A percentile compares a stretch with the other conserved stretches of the same genome.
Conservation (phyloP, 1,140 invertebrate genomes). For the Holcopasites calliopsidis region DNA sequence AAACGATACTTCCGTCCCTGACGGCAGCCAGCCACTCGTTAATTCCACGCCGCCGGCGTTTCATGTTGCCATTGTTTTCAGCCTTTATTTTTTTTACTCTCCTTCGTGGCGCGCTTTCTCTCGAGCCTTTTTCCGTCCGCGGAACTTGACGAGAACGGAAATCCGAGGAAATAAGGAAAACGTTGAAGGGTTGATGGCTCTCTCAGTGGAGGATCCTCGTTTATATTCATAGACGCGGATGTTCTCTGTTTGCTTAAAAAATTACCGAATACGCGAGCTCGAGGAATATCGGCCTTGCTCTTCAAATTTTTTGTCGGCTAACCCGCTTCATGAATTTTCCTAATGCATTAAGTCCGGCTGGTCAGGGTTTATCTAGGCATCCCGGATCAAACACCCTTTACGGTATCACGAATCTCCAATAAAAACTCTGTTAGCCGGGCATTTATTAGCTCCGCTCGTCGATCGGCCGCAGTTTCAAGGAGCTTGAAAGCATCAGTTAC, state of each 20-base stretch:
- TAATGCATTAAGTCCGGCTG: too few relatives aligned
- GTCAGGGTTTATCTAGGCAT: not conserved
- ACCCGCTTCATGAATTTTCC: not conserved
- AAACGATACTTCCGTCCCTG: constrained; percentile 12
- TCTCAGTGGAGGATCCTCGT: too few relatives aligned
- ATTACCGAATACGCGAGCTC: too few relatives aligned
- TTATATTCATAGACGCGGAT: too few relatives aligned
- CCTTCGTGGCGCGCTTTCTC: not conserved
- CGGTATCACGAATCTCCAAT: not conserved
- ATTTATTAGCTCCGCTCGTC: not conserved
- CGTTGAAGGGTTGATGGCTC: not conserved
- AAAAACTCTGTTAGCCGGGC: not conserved
- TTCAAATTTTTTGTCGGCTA: too few relatives aligned
- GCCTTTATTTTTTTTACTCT: not conserved
- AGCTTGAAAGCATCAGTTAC: not conserved
- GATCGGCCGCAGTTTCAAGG: not conserved
- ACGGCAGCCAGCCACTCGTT: constrained; percentile 38
- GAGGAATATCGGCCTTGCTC: too few relatives aligned
- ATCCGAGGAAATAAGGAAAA: not conserved
- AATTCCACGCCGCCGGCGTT: constrained; percentile 3
- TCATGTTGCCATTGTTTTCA: not conserved
- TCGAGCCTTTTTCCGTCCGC: not conserved
- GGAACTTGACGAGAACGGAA: not conserved
- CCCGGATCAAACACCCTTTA: not conserved
- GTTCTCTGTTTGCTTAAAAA: too few relatives aligned